Conservation (phyloP, 1,140 invertebrate genomes). For the Myzus persicae region DNA sequence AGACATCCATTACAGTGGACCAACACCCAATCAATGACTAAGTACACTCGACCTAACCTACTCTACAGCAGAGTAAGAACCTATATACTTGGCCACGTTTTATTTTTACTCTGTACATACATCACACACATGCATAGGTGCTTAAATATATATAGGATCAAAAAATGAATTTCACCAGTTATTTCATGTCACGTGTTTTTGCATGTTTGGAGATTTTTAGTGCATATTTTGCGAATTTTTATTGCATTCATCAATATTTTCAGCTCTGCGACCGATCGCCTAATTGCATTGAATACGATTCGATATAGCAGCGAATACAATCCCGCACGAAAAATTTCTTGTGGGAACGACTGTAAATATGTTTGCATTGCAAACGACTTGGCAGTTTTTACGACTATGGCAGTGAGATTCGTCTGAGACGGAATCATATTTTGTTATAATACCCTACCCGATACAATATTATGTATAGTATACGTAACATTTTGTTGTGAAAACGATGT, state of each 20-base stretch:
- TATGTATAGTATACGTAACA: background rate
- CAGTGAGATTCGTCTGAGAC: background rate
- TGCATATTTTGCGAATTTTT: background rate
- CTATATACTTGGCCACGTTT: background rate
- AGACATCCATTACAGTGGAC: no score
- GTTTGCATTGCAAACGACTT: conserved; percentile 14
- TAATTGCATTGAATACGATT: background rate
- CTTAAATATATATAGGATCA: no score
- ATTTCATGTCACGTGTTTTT: background rate
- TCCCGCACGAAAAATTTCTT: background rate
- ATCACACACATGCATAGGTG: no score
- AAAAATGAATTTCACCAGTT: background rate
- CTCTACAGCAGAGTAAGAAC: no score
- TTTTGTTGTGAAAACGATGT: background rate
- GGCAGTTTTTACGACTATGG: background rate
- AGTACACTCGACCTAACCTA: no score
- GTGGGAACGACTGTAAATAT: background rate
- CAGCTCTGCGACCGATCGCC: background rate
- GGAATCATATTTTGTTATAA: background rate
- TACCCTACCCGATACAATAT: background rate
- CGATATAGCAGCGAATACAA: background rate
- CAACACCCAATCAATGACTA: no score
- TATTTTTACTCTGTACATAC: background rate
- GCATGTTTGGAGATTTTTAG: background rate
- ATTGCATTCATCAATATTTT: background rate